phyloP scores from a whole-genome alignment of 1,140 invertebrate genomes.

The Drosophila nannoptera region DNA sequence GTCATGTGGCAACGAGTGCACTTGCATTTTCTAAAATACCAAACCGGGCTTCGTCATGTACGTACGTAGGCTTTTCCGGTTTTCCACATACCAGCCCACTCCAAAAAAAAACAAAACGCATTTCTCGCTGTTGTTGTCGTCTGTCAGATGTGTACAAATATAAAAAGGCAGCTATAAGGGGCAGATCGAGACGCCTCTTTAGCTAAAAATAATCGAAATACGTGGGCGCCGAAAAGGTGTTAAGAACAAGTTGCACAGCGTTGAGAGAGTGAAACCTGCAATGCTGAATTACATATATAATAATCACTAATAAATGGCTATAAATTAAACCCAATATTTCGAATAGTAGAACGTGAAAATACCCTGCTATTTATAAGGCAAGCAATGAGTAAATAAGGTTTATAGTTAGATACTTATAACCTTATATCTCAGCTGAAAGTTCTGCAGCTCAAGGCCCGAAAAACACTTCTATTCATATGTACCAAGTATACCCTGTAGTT shows the following conservation, averaged over 20 bases:
- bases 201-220: conserved; percentile 68
- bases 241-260: conserved; percentile 72
- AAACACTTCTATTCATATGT: too few relatives aligned
- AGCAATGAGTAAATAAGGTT: neutral
- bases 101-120: conserved; percentile 8
- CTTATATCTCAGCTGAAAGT: too few relatives aligned
- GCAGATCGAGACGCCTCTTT: conserved; percentile 24
- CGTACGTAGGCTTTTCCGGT: conserved; percentile 70
- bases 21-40: conserved; percentile 63
- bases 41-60: conserved; percentile 6
- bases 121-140: conserved; percentile 27
- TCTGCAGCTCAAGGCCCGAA: neutral
- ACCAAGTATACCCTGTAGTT: neutral
- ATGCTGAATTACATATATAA: conserved; percentile 26
- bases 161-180: conserved; percentile 6
- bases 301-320: conserved; percentile 41
- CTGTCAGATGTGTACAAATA: conserved; percentile 23
- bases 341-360: too few relatives aligned
- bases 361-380: neutral
- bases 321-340: neutral
- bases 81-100: conserved; percentile 55
- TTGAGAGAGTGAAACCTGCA: conserved; percentile 38
- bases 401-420: neutral
- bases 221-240: conserved; percentile 70
- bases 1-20: conserved; percentile 62